Conservation (phyloP, 2,888 invertebrate species). For the Chrysolina americana region DNA sequence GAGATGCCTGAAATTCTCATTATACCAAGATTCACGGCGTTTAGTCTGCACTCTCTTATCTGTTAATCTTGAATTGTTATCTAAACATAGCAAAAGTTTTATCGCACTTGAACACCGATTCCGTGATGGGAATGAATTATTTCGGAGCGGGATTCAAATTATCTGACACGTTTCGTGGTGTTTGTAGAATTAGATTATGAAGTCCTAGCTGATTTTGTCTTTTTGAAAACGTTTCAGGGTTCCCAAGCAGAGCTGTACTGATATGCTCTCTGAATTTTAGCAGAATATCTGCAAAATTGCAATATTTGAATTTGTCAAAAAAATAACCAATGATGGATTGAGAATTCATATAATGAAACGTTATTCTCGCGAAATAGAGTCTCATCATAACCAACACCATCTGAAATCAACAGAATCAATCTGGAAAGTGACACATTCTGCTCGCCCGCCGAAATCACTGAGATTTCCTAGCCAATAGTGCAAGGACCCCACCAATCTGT, state of each 20-base stretch:
- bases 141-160: conserved; percentile 11
- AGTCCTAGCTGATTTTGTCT: conserved; percentile 1
- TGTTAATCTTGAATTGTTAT: conserved; percentile 31
- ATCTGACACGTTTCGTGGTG: conserved; percentile 4
- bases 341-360: too few species aligned
- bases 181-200: background rate
- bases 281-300: background rate
- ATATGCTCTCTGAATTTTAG: background rate
- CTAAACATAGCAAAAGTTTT: conserved; percentile 20
- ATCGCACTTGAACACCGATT: conserved; percentile 19
- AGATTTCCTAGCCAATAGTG: too few species aligned
- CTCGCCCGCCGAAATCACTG: too few species aligned
- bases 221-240: background rate
- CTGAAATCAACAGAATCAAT: too few species aligned
- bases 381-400: too few species aligned
- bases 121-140: conserved; percentile 19
- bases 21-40: conserved; percentile 41
- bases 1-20: conserved; percentile 44
- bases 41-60: conserved; percentile 28
- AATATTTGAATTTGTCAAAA: background rate
- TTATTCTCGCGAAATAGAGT: too few species aligned
- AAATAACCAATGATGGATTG: too few species aligned
- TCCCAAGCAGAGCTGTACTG: background rate
- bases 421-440: too few species aligned
- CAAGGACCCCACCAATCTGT: too few species aligned